Evolutionary conservation across 53 echinoderm and acorn worm genomes (phyloP), one percentile per base, ranked within the genome.

Genomic region (Hippasteria phrygiana): DNA sequence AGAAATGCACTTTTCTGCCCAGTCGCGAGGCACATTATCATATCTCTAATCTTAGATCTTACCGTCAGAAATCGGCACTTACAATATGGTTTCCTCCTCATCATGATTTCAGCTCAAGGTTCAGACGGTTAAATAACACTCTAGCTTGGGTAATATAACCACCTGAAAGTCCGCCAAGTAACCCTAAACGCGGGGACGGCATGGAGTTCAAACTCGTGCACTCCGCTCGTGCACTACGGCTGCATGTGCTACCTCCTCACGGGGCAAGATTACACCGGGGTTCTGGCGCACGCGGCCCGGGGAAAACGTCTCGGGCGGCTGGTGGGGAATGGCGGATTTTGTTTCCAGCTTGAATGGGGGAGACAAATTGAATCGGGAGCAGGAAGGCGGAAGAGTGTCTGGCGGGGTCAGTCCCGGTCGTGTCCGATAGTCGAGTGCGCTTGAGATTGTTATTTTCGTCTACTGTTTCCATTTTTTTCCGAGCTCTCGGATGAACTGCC

Each of bases 371-470:
- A 59, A 8, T 3, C 59, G 26, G 59, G 59, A 59, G 59, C 59
- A 59, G 59, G 59, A 59, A 59, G 59, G 20, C n/a, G 59, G 59
- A 59, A 59, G 59, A 24, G 59, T 22, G 54, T 54, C 54, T 16
- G 14, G 54, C 54, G 54, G 54, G 46, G 54, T 59, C 59, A 59
- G 26, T 22, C 59, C 59, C 59, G 59, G 59, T 12, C 26, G 59
- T 26, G 59, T 18, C n/a, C 26, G 59, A 7, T 14, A 59, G 22
- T 59, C 20, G 59, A 59, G 59, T 59, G 59, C 17, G 59, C 59
- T 59, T 59, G 59, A 59, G 26, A 59, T 24, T 59, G 59, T 59
- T 59, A 59, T 59, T 59, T 59, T 59, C 59, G 59, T 59, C 59
- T 59, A 14, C 3, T 24, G 59, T 59, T 59, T 9, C 59, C 7